phyloP scores from a whole-genome alignment of 2,113 vertebrate genomes.

The Leptocoma aspasia region DNA sequence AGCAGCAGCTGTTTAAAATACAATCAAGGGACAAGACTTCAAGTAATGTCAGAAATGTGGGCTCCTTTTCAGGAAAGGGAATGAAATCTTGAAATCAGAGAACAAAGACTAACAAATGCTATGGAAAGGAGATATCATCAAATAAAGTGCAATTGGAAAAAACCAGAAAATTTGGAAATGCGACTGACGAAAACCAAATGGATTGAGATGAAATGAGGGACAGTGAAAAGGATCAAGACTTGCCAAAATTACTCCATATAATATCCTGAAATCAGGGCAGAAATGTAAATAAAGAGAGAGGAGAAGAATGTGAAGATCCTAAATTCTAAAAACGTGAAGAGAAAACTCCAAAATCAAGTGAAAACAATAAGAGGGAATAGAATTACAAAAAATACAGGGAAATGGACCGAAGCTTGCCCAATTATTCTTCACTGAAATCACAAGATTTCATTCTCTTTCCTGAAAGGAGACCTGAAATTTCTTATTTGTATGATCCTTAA shows the following conservation, averaged over 20 bases:
- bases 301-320: not conserved
- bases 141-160: not conserved
- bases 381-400: not conserved
- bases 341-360: not conserved
- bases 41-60: not conserved
- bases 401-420: not conserved
- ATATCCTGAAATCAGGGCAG: not conserved
- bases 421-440: not conserved
- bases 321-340: not conserved
- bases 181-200: not conserved
- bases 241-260: not conserved
- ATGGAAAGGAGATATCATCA: not conserved
- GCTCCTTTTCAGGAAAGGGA: not conserved
- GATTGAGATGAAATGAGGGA: not conserved
- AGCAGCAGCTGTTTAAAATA: not conserved
- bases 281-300: not conserved
- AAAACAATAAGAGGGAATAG: too few relatives aligned
- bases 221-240: not conserved
- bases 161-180: not conserved
- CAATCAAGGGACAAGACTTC: not conserved
- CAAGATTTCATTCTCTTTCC: not conserved
- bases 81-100: not conserved
- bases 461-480: not conserved
- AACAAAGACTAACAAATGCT: not conserved
- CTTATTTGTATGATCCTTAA: not conserved